Conservation (phyloP, 2,113 vertebrate genomes). For the Lepisosteus oculatus region DNA sequence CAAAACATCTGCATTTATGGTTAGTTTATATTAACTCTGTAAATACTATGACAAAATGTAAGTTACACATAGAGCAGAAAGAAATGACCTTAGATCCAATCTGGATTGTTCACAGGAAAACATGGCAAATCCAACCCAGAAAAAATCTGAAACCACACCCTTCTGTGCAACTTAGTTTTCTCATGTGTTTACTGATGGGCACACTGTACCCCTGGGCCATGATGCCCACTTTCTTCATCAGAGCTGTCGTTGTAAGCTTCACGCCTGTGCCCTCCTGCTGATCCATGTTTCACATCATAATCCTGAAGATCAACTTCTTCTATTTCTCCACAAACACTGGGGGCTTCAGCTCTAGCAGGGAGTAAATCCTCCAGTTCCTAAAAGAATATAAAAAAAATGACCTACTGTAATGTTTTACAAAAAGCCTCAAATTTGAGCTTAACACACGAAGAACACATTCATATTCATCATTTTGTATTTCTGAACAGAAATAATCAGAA, state of each 20-base stretch:
- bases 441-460: no score
- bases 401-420: not conserved
- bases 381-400: slow-evolving; percentile 22
- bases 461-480: no score
- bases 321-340: slow-evolving; percentile 80
- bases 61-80: slow-evolving; percentile 84
- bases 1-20: slow-evolving; percentile 50
- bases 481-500: no score
- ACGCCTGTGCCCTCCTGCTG: slow-evolving; percentile 81
- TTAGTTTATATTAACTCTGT: slow-evolving; percentile 94
- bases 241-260: slow-evolving; percentile 97
- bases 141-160: slow-evolving; percentile 64
- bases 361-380: slow-evolving; percentile 96
- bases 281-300: slow-evolving; percentile 85
- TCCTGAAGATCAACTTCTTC: slow-evolving; percentile 96
- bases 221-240: slow-evolving; percentile 91
- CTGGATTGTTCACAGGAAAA: slow-evolving; percentile 63
- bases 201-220: slow-evolving; percentile 95
- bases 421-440: no score
- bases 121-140: slow-evolving; percentile 61
- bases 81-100: slow-evolving; percentile 70
- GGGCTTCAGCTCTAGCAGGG: slow-evolving; percentile 86
- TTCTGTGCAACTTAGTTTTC: slow-evolving; percentile 55
- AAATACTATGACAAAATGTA: slow-evolving; percentile 79
- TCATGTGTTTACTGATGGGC: slow-evolving; percentile 83